Evolutionary conservation across 2,113 vertebrate species (phyloP).

Genomic region (Cephalophus harveyi): DNA sequence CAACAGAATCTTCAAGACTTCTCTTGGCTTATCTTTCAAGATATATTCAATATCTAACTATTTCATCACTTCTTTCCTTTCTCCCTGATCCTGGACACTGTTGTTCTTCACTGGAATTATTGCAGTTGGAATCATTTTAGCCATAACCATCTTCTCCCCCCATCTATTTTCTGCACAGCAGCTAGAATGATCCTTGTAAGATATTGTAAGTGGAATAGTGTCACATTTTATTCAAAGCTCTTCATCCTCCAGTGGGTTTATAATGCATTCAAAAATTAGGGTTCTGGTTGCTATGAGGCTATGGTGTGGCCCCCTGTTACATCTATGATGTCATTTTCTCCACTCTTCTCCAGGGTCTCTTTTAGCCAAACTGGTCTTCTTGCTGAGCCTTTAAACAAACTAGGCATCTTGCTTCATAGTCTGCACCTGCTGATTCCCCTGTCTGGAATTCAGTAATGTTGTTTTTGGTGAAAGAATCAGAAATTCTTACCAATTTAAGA

Average conservation of each 20-base stretch:
- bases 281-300: not conserved
- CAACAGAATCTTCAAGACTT: not conserved
- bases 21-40: not conserved
- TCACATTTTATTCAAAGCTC: not conserved
- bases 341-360: not conserved
- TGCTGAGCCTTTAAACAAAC: not conserved
- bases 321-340: not conserved
- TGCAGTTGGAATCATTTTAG: not conserved
- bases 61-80: conserved; percentile 30
- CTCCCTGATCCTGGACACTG: not conserved
- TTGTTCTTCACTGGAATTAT: conserved; percentile 7
- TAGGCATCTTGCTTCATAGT: not conserved
- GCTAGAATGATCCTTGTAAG: not conserved
- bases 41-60: not conserved
- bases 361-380: not conserved
- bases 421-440: not conserved
- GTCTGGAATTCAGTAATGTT: not conserved
- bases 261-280: not conserved
- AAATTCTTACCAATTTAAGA: not conserved
- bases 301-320: not conserved
- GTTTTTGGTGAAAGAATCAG: not conserved
- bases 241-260: not conserved
- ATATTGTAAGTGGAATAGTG: not conserved
- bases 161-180: not conserved
- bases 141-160: not conserved